Percentiles rank a stretch among this genome's conserved stretches.
Evolutionary conservation across 2,113 vertebrate genomes (phyloP).

Genomic region (Pygoscelis antarcticus): DNA sequence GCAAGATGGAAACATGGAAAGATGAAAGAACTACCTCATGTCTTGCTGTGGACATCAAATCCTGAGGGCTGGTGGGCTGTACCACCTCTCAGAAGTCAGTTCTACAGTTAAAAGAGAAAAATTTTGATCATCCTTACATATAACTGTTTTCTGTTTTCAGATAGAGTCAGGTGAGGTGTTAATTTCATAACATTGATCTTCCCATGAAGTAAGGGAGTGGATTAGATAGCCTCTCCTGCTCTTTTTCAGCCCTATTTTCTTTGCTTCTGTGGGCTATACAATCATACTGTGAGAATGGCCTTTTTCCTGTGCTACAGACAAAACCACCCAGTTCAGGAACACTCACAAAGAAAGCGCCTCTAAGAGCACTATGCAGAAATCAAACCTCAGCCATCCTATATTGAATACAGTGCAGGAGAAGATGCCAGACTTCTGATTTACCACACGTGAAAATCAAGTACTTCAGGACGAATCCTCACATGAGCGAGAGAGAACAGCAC

Average conservation of each 20-base stretch:
- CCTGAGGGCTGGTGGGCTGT: neutral
- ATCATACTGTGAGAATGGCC: neutral
- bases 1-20: neutral
- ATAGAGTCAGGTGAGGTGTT: neutral
- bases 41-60: neutral
- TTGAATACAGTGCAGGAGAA: neutral
- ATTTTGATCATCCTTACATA: neutral
- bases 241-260: neutral
- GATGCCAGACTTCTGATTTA: neutral
- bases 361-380: neutral
- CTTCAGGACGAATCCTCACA: neutral
- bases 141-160: neutral
- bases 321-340: neutral
- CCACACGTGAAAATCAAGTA: neutral
- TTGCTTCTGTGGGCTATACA: neutral
- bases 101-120: neutral
- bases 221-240: neutral
- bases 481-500: neutral
- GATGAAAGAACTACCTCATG: neutral
- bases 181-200: neutral
- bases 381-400: neutral
- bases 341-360: neutral
- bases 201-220: neutral
- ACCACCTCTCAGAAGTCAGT: neutral
- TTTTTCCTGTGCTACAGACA: neutral